phyloP scores from a whole-genome alignment of 2,888 invertebrate species.

The Chrysopilus asiliformis region DNA sequence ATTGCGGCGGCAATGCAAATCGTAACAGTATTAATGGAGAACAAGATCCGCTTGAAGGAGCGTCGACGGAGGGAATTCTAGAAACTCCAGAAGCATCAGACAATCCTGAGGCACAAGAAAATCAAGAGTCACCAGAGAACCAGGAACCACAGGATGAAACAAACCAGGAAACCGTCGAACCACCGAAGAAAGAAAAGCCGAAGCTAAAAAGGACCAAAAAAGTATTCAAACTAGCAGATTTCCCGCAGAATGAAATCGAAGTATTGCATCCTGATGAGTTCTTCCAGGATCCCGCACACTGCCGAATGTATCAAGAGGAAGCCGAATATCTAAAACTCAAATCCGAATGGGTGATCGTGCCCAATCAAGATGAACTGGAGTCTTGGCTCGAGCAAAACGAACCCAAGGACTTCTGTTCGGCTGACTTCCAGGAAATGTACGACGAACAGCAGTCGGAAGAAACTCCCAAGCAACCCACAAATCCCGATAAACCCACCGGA shows the following conservation, averaged over 20 bases:
- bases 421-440: too few species aligned
- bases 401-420: constrained; percentile 29
- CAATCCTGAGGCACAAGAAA: neutral
- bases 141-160: too few species aligned
- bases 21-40: neutral
- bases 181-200: neutral
- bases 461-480: too few species aligned
- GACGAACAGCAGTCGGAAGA: constrained; percentile 7
- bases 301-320: constrained; percentile 30
- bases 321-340: constrained; percentile 27
- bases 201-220: neutral
- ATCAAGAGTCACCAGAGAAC: too few species aligned
- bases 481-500: too few species aligned
- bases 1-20: neutral
- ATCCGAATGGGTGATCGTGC: constrained; percentile 33
- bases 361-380: constrained; percentile 19
- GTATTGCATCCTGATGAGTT: constrained; percentile 33
- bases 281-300: constrained; percentile 34
- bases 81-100: neutral
- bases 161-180: neutral
- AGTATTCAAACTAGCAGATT: neutral
- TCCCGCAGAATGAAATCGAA: constrained; percentile 17
- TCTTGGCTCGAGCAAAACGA: too few species aligned
- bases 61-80: neutral
- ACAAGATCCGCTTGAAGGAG: neutral